Evolutionary conservation across 2,888 invertebrate species (phyloP).

Genomic region (Drosophila mercatorum): DNA sequence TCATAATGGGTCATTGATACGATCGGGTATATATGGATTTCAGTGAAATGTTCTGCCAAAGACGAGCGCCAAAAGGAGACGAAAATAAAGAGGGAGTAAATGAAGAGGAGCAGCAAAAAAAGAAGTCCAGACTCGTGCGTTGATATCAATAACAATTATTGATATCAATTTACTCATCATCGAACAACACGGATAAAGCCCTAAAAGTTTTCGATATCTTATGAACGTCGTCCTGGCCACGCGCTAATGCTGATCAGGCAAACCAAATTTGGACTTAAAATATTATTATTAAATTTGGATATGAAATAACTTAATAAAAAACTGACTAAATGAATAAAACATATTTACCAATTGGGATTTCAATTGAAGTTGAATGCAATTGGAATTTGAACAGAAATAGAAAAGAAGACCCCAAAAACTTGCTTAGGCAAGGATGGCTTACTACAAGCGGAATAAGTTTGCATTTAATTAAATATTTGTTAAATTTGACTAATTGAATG

Average conservation of each 20-base stretch:
- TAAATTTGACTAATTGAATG: too few relatives aligned
- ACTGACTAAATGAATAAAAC: too few relatives aligned
- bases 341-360: too few relatives aligned
- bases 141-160: constrained; percentile 75
- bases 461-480: too few relatives aligned
- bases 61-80: constrained; percentile 1
- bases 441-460: too few relatives aligned
- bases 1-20: constrained; percentile 60
- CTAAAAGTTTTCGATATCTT: constrained; percentile 56
- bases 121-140: constrained; percentile 65
- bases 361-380: too few relatives aligned
- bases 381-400: too few relatives aligned
- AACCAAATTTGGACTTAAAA: not conserved
- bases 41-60: constrained; percentile 26
- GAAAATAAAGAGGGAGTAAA: not conserved
- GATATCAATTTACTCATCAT: constrained; percentile 63
- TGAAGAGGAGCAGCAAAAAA: not conserved
- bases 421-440: too few relatives aligned
- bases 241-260: constrained; percentile 14
- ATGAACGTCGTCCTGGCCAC: constrained; percentile 30
- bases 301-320: too few relatives aligned
- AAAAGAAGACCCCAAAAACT: too few relatives aligned
- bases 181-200: constrained; percentile 57
- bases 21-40: constrained; percentile 30
- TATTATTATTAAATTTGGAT: too few relatives aligned